phyloP scores from a whole-genome alignment of 2,797 vertebrate species.

The Xiphophorus birchmanni region DNA sequence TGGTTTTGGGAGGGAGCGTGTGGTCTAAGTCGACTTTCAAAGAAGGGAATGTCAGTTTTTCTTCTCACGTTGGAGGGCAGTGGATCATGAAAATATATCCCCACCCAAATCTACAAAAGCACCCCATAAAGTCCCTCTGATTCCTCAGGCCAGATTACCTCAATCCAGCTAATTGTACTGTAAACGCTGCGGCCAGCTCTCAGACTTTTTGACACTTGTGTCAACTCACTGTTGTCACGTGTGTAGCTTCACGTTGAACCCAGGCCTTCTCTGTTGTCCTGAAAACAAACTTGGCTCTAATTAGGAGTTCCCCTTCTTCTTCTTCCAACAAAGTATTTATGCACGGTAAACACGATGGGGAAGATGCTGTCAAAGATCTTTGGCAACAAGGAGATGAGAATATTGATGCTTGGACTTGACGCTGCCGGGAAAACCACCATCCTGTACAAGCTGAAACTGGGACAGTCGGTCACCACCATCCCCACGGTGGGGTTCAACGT shows the following conservation, averaged over 20 bases:
- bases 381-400: constrained; percentile 99
- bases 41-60: constrained; percentile 53
- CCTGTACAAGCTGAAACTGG: constrained; percentile 97
- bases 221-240: constrained; percentile 62
- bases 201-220: constrained; percentile 50
- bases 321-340: constrained; percentile 74
- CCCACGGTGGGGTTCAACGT: constrained; percentile 98
- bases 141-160: constrained; percentile 50
- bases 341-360: constrained; percentile 88
- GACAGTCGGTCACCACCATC: constrained; percentile 98
- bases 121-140: constrained; percentile 29
- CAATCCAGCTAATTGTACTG: constrained; percentile 37
- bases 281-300: constrained; percentile 21
- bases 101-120: constrained; percentile 52
- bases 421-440: constrained; percentile 98
- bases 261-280: constrained; percentile 17
- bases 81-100: constrained; percentile 65
- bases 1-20: constrained; percentile 41
- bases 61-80: constrained; percentile 44
- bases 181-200: constrained; percentile 36
- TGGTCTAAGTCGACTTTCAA: constrained; percentile 33
- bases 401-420: constrained; percentile 98
- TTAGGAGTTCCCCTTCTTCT: constrained; percentile 28
- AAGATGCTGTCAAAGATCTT: constrained; percentile 99
- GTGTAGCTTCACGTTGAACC: constrained; percentile 42